Conservation (phyloP, 1,140 invertebrate genomes). For the Hypothenemus hampei region DNA sequence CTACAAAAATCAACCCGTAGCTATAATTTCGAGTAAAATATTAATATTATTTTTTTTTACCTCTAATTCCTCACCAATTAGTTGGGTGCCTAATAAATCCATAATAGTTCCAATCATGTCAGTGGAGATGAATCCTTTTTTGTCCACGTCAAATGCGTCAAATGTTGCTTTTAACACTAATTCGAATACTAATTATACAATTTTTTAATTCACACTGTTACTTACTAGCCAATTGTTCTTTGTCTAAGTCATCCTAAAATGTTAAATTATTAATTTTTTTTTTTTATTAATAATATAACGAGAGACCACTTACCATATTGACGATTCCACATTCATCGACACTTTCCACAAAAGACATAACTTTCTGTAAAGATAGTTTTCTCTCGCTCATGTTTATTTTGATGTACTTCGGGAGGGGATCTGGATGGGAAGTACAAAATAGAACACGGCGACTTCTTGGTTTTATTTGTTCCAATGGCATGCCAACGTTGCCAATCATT, state of each 20-base stretch:
- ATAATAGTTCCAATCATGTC: slow-evolving; percentile 71
- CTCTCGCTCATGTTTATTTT: slow-evolving; percentile 20
- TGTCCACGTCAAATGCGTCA: slow-evolving; percentile 74
- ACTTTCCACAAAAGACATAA: slow-evolving; percentile 27
- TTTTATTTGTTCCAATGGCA: slow-evolving; percentile 25
- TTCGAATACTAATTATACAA: slow-evolving; percentile 14
- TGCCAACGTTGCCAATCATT: slow-evolving; percentile 12
- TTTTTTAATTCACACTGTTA: slow-evolving; percentile 28
- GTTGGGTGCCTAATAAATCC: slow-evolving; percentile 69
- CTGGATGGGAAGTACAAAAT: slow-evolving; percentile 17
- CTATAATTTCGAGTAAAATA: too few relatives aligned
- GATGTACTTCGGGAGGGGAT: slow-evolving; percentile 18
- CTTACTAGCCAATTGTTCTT: slow-evolving; percentile 62
- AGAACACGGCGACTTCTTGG: slow-evolving; percentile 10
- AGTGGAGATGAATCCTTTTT: slow-evolving; percentile 66
- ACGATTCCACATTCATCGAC: slow-evolving; percentile 22
- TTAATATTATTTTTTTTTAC: slow-evolving; percentile 41
- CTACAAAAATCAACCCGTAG: slow-evolving; percentile 45
- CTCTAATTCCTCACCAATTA: slow-evolving; percentile 61
- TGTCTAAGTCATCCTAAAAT: slow-evolving; percentile 58
- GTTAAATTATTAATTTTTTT: slow-evolving; percentile 1
- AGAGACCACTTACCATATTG: slow-evolving; percentile 20
- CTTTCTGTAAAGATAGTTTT: slow-evolving; percentile 25
- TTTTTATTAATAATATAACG: slow-evolving; percentile 40
- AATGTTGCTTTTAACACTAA: slow-evolving; percentile 72